phyloP scores from a whole-genome alignment of 2,797 vertebrate species.

The Lindbergichthys nudifrons region DNA sequence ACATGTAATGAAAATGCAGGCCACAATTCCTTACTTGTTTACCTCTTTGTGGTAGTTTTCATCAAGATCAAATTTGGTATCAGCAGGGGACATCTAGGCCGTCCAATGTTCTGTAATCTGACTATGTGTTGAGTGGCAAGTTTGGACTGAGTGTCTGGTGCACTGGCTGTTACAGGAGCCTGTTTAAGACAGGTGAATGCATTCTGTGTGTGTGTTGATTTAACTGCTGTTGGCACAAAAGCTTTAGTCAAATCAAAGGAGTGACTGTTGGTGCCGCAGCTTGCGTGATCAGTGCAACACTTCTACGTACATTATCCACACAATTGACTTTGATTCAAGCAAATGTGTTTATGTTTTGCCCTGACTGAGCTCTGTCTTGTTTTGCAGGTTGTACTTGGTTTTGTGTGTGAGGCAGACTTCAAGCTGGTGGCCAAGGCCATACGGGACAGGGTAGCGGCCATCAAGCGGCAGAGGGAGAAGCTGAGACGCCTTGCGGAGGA shows the following conservation, averaged over 20 bases:
- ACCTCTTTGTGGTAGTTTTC: conserved; percentile 74
- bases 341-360: conserved; percentile 44
- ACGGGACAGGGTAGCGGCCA: conserved; percentile 90
- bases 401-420: conserved; percentile 94
- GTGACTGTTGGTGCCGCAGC: conserved; percentile 5
- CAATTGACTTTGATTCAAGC: conserved; percentile 8
- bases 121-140: conserved; percentile 71
- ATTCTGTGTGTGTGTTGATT: conserved; percentile 5
- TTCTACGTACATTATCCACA: conserved; percentile 29
- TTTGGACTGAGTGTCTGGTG: conserved; percentile 29
- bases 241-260: neutral
- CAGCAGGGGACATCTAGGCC: conserved; percentile 58
- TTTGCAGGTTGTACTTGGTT: conserved; percentile 91
- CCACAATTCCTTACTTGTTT: conserved; percentile 73
- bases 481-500: conserved; percentile 84
- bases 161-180: conserved; percentile 22
- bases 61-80: conserved; percentile 83
- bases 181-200: conserved; percentile 15
- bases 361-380: conserved; percentile 37
- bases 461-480: conserved; percentile 94
- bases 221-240: conserved; percentile 1
- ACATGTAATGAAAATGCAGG: conserved; percentile 80
- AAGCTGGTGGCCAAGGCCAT: conserved; percentile 96
- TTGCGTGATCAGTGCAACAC: neutral
- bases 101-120: conserved; percentile 65